Conservation (phyloP, 2,888 invertebrate genomes). For the Oscheius myriophilus region DNA sequence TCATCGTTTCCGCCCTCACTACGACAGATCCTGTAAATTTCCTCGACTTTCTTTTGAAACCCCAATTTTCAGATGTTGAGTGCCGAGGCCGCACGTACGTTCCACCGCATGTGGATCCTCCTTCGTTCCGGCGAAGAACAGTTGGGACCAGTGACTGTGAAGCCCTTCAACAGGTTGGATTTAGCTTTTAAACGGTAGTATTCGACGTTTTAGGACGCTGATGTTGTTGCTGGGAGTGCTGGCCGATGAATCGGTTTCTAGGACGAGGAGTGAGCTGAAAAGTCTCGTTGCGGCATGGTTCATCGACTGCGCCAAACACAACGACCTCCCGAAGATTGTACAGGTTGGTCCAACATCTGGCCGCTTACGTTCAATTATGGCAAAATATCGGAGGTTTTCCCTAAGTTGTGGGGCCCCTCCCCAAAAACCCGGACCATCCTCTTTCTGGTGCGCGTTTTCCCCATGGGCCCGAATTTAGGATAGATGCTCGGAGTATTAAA, state of each 20-base stretch:
- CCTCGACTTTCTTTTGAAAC: background rate
- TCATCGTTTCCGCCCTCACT: conserved; percentile 63
- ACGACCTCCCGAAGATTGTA: conserved; percentile 82
- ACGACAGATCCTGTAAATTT: conserved; percentile 43
- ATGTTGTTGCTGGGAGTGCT: conserved; percentile 68
- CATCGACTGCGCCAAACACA: conserved; percentile 78
- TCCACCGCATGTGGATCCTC: conserved; percentile 64
- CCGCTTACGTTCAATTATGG: background rate
- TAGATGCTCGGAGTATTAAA: too few species aligned
- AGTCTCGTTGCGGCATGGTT: conserved; percentile 81
- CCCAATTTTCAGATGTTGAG: conserved; percentile 46
- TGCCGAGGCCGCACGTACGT: conserved; percentile 61
- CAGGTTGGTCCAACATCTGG: too few species aligned
- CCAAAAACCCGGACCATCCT: background rate
- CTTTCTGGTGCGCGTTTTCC: too few species aligned
- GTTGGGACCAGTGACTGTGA: conserved; percentile 37
- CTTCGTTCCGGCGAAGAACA: conserved; percentile 52
- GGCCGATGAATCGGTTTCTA: conserved; percentile 62
- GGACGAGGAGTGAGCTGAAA: conserved; percentile 55
- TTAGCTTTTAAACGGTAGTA: background rate
- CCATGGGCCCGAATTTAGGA: too few species aligned
- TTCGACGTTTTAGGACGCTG: conserved; percentile 51
- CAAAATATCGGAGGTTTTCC: background rate
- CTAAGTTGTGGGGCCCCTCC: background rate
- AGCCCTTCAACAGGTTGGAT: conserved; percentile 59